Percentiles rank a stretch among this genome's conserved stretches.
These are phyloP conservation scores for Pelagia noctiluca DNA, from an alignment of 30 jellyfish, hydroid and myxozoan genomes.

Conservation along the genomic window DNA sequence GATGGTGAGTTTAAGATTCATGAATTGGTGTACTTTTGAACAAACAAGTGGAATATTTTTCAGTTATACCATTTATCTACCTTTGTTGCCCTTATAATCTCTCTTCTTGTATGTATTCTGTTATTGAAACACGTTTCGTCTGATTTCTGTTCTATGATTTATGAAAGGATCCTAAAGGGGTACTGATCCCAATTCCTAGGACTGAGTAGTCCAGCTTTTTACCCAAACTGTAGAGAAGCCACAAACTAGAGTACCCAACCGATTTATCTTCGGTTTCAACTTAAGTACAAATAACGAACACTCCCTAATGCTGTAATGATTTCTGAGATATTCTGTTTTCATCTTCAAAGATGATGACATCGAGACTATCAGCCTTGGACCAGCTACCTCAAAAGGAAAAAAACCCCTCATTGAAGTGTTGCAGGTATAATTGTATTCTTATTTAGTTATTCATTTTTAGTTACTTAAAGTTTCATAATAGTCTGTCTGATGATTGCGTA, in stretches of 20 bases:
- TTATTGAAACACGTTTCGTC: not conserved
- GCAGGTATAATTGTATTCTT: slow-evolving; percentile 5
- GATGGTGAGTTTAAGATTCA: slow-evolving; percentile 37
- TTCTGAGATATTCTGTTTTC: not conserved
- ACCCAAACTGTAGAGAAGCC: no score
- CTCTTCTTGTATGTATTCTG: not conserved
- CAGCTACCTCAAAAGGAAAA: slow-evolving; percentile 1
- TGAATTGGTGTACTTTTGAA: not conserved
- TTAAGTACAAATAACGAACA: not conserved
- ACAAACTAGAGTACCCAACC: no score
- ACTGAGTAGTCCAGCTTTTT: not conserved
- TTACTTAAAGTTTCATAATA: not conserved
- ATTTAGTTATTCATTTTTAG: no score
- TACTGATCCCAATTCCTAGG: not conserved
- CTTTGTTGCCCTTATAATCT: not conserved
- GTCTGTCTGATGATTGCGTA: not conserved
- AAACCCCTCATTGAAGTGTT: slow-evolving; percentile 44
- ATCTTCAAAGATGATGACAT: slow-evolving; percentile 41
- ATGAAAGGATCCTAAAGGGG: not conserved
- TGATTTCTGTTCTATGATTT: not conserved
- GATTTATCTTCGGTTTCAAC: not conserved
- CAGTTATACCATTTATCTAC: not conserved
- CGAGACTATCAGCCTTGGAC: slow-evolving; percentile 32
- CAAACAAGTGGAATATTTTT: not conserved
- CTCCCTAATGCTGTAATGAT: not conserved